These are phyloP conservation scores for Apis dorsata DNA, from an alignment of 1,140 invertebrate species.

Conservation along the genomic window DNA sequence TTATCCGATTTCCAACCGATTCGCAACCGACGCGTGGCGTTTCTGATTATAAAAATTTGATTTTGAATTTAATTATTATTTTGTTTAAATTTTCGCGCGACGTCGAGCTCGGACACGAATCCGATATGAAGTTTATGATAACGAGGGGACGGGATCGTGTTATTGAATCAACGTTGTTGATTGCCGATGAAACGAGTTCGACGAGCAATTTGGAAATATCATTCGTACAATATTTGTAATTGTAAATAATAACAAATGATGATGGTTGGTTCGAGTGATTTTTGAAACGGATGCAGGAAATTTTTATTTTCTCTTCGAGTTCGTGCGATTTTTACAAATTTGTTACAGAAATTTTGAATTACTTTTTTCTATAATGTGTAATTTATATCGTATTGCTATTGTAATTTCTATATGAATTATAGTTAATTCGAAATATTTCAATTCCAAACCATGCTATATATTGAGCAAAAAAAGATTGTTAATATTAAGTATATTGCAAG, in stretches of 20 bases:
- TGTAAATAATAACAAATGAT: not conserved
- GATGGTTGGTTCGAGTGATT: too few relatives aligned
- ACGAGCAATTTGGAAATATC: not conserved
- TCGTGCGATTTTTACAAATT: too few relatives aligned
- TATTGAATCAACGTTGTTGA: not conserved
- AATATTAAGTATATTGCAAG: too few relatives aligned
- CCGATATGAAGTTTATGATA: not conserved
- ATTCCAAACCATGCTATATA: too few relatives aligned
- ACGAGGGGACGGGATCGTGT: not conserved
- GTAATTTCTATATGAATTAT: too few relatives aligned
- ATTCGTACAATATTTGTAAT: not conserved
- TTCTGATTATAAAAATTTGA: constrained; percentile 28
- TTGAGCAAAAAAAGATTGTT: too few relatives aligned
- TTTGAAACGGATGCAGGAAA: too few relatives aligned
- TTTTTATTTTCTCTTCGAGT: too few relatives aligned
- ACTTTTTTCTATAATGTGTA: too few relatives aligned
- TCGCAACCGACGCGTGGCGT: not conserved
- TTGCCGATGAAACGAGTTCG: not conserved
- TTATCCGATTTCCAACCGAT: constrained; percentile 4
- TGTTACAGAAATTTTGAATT: too few relatives aligned
- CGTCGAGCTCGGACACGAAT: not conserved
- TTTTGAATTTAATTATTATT: not conserved
- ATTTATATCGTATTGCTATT: too few relatives aligned
- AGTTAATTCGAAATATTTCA: too few relatives aligned
- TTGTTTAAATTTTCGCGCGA: not conserved